These are phyloP conservation scores for Cryptocheilus praepositus DNA, from an alignment of 2,888 invertebrate genomes.

Conservation along the genomic window DNA sequence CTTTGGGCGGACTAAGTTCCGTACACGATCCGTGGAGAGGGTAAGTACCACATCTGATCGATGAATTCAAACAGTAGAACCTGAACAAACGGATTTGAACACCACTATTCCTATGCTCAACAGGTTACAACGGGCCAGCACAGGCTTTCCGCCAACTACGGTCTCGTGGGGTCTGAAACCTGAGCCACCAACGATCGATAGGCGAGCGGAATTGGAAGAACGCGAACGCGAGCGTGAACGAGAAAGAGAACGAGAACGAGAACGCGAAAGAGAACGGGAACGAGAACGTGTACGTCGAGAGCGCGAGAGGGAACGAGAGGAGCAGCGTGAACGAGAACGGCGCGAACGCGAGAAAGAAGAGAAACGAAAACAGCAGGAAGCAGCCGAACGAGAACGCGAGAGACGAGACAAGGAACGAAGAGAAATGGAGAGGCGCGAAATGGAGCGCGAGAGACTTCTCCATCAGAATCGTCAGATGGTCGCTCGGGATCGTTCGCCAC, in stretches of 20 bases:
- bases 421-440: conserved; percentile 79
- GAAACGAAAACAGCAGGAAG: conserved; percentile 71
- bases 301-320: conserved; percentile 67
- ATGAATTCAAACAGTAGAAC: neutral
- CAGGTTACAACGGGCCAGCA: conserved; percentile 79
- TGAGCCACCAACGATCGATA: conserved; percentile 79
- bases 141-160: conserved; percentile 78
- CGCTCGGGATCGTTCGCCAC: conserved; percentile 83
- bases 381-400: conserved; percentile 71
- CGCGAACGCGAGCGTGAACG: conserved; percentile 75
- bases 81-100: neutral
- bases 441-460: conserved; percentile 78
- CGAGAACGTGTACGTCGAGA: conserved; percentile 79
- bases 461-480: conserved; percentile 67
- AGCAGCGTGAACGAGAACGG: conserved; percentile 74
- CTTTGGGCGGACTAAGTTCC: conserved; percentile 72
- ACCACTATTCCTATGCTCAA: neutral
- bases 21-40: conserved; percentile 84
- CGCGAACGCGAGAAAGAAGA: conserved; percentile 74
- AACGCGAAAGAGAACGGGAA: conserved; percentile 80
- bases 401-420: conserved; percentile 77
- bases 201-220: conserved; percentile 79
- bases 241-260: conserved; percentile 77
- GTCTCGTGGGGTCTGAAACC: conserved; percentile 82
- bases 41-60: conserved; percentile 66